Evolutionary conservation across 2,888 invertebrate species (phyloP).

Genomic region (Rhingia rostrata): DNA sequence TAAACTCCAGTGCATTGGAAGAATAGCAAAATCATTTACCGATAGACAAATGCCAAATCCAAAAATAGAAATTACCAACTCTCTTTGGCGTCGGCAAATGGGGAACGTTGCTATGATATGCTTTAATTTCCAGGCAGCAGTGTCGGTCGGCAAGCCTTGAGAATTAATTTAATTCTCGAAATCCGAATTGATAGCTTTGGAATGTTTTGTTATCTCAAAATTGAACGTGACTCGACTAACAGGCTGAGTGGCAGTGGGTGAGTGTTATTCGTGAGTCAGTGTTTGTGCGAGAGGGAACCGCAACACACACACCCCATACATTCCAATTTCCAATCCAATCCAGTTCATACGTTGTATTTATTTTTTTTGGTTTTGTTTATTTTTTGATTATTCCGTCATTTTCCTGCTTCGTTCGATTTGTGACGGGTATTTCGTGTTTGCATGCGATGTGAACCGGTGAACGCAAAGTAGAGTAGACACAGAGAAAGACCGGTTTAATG

Average conservation of each 20-base stretch:
- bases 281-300: conserved; percentile 22
- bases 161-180: conserved; percentile 55
- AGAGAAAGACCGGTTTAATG: conserved; percentile 53
- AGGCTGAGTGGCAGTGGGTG: neutral
- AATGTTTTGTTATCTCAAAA: conserved; percentile 25
- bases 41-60: conserved; percentile 14
- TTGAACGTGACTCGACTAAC: neutral
- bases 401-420: conserved; percentile 26
- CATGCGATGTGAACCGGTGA: neutral
- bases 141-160: conserved; percentile 47
- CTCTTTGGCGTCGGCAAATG: conserved; percentile 20
- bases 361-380: conserved; percentile 36
- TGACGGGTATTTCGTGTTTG: conserved; percentile 63
- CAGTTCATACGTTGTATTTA: conserved; percentile 1
- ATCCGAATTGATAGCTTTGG: conserved; percentile 39
- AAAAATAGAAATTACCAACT: conserved; percentile 67
- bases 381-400: conserved; percentile 39
- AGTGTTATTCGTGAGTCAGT: neutral
- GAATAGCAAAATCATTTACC: too few relatives aligned
- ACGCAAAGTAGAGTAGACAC: conserved; percentile 12
- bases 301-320: conserved; percentile 9
- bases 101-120: neutral
- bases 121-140: neutral
- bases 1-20: conserved; percentile 42
- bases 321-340: conserved; percentile 6